Evolutionary conservation across 2,113 vertebrate genomes (phyloP).

Genomic region (Ictalurus furcatus): DNA sequence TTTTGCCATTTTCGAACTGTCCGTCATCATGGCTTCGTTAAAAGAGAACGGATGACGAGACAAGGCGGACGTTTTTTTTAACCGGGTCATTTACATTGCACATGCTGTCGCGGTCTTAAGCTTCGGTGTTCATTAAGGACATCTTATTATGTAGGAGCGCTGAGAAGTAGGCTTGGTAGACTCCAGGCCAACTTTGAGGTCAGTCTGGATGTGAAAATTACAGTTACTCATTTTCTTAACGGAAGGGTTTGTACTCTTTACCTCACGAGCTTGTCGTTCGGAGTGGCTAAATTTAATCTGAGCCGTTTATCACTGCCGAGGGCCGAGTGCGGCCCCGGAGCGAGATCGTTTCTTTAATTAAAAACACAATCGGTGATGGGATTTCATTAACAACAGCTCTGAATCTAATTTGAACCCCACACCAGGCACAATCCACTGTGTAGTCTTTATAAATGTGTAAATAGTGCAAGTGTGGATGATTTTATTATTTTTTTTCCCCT

Average conservation of each 20-base stretch:
- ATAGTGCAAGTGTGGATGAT: slow-evolving; percentile 22
- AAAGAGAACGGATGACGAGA: neutral
- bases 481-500: neutral
- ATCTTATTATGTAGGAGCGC: neutral
- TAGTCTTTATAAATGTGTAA: slow-evolving; percentile 36
- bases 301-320: neutral
- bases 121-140: neutral
- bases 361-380: neutral
- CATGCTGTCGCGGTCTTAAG: neutral
- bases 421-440: slow-evolving; percentile 15
- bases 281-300: neutral
- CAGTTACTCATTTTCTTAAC: neutral
- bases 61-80: neutral
- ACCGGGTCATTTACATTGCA: neutral
- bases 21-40: neutral
- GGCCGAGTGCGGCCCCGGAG: neutral
- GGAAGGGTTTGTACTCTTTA: neutral
- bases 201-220: neutral
- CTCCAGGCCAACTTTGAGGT: neutral
- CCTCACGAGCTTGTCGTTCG: neutral
- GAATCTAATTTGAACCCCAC: neutral
- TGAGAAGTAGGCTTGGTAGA: neutral
- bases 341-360: neutral
- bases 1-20: neutral
- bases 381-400: slow-evolving; percentile 4